Evolutionary conservation across 2,113 vertebrate genomes (phyloP), one percentile per base, ranked within the genome.

Genomic region (Ophthalmolycus amberensis): DNA sequence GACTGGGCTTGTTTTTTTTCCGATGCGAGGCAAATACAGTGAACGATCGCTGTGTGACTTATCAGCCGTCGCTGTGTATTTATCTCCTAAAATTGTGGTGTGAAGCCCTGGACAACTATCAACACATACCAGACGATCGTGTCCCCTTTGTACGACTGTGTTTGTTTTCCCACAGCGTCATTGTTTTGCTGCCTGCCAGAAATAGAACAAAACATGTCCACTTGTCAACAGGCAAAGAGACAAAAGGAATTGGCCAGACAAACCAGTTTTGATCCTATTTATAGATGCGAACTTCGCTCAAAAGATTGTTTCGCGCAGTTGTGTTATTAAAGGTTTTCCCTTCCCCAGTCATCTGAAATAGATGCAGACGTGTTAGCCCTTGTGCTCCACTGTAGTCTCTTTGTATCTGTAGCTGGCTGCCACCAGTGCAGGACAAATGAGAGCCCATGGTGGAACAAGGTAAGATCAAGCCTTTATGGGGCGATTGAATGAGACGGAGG

Each of bases 201-300:
- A 92, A 93, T 89, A 92, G 88, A 76, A 75, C 48, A 34, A 84
- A 88, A 79, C 74, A 71, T 67, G 77, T 77, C 63, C 58, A 74
- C 75, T 88, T 84, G 71, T 92, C 74, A 69, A 79, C 87, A 90
- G 72, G 72, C 48, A 66, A 77, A 85, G 77, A 86, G 79, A 90
- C 85, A 86, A 92, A 94, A 90, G 85, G 68, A 83, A 65, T 85
- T 68, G 75, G 69, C 79, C 58, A 79, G 80, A 90, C 77, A 46
- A 82, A 78, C 71, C 52, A 29, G 64, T 91, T 91, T 84, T 88
- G 73, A 59, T 80, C 73, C 76, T 94, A 93, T 91, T 94, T 91
- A 88, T 89, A 85, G 90, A 80, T 5, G 56, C 37, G 5, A 8
- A 60, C 77, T 56, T 60, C 4, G 10, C 64, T 78, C 71, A 63